Percentiles rank a stretch among this genome's conserved stretches.
These are phyloP conservation scores for Sylvilagus bachmani DNA, from an alignment of 2,113 vertebrate species.

Conservation along the genomic window DNA sequence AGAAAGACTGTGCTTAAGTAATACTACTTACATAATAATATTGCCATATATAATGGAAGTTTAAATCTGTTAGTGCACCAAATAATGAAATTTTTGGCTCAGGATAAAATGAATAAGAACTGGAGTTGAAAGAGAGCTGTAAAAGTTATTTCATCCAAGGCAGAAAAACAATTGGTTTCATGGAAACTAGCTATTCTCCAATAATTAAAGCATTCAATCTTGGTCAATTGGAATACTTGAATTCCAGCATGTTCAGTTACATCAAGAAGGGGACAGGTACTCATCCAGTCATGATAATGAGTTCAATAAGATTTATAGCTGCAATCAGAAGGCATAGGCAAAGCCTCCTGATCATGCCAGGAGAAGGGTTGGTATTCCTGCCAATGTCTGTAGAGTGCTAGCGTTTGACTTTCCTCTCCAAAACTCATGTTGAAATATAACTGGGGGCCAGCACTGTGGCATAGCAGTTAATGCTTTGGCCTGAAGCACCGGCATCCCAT, in stretches of 20 bases:
- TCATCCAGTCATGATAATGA: not conserved
- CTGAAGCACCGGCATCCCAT: no score
- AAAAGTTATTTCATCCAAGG: not conserved
- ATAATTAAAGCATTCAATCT: constrained; percentile 15
- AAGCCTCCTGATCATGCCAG: not conserved
- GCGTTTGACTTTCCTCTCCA: no score
- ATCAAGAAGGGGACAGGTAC: not conserved
- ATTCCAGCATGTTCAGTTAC: not conserved
- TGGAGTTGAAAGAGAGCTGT: not conserved
- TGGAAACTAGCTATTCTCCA: not conserved
- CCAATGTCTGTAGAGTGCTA: not conserved
- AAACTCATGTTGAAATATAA: no score
- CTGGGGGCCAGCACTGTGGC: no score
- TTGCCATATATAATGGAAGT: not conserved
- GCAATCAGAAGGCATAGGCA: not conserved
- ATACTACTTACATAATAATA: not conserved
- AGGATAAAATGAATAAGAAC: not conserved
- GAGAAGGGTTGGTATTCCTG: not conserved
- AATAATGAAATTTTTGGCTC: not conserved
- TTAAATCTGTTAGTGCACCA: not conserved
- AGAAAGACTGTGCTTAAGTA: not conserved
- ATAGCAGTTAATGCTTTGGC: no score
- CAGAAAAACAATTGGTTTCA: not conserved
- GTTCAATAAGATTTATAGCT: not conserved
- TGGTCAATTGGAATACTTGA: not conserved